These are phyloP conservation scores for Scaptomyza hsui DNA, from an alignment of 1,140 invertebrate genomes.

Conservation along the genomic window DNA sequence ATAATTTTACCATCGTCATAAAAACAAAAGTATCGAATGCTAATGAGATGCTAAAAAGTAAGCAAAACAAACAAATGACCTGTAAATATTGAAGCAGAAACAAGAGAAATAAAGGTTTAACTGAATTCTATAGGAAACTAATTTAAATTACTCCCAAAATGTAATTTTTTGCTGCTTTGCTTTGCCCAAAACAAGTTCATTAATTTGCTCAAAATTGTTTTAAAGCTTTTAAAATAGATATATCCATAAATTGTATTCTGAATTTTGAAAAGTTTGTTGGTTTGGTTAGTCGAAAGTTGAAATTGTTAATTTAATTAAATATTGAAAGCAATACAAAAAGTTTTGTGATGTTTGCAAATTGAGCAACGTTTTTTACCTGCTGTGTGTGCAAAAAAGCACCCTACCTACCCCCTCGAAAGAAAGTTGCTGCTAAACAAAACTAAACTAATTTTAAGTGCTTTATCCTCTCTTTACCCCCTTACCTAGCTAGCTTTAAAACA, in stretches of 20 bases:
- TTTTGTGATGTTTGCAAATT: constrained; percentile 50
- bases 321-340: constrained; percentile 10
- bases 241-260: constrained; percentile 10
- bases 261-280: constrained; percentile 51
- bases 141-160: not conserved
- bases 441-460: constrained; percentile 58
- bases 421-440: constrained; percentile 26
- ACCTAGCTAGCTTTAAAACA: constrained; percentile 66
- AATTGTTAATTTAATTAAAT: constrained; percentile 30
- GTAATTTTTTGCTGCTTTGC: constrained; percentile 14
- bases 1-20: constrained; percentile 40
- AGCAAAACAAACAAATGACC: constrained; percentile 35
- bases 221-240: constrained; percentile 59
- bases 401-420: constrained; percentile 5
- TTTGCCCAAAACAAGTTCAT: constrained; percentile 39
- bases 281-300: constrained; percentile 55
- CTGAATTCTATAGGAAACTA: not conserved
- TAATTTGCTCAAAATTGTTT: constrained; percentile 73
- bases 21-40: constrained; percentile 65
- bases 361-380: constrained; percentile 73
- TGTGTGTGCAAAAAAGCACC: constrained; percentile 51
- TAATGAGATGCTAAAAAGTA: constrained; percentile 65
- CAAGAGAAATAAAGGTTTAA: no score
- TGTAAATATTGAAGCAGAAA: no score
- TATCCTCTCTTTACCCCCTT: not conserved